Conservation (phyloP, 1,140 invertebrate genomes). For the Akabosia matsudoensis region DNA sequence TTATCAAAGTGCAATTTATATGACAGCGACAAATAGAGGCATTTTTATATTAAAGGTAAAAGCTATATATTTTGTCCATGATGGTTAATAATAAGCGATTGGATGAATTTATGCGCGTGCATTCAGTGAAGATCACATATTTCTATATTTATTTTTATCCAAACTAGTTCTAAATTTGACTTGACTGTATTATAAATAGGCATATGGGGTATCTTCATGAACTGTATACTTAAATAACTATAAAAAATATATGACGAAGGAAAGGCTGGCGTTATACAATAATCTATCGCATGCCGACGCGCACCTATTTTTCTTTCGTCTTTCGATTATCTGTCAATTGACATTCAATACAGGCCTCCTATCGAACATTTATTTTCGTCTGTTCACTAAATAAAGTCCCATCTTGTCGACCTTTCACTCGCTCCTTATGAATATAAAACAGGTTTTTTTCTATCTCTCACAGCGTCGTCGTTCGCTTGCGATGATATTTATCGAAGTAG, state of each 20-base stretch:
- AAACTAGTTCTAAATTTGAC: no score
- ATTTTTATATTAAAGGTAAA: no score
- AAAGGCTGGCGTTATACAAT: background rate
- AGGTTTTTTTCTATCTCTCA: conserved; percentile 8
- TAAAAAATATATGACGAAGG: background rate
- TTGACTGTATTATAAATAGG: no score
- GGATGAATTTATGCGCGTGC: no score
- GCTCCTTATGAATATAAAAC: conserved; percentile 10
- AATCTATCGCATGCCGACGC: background rate
- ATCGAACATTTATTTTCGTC: conserved; percentile 32
- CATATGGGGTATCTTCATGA: no score
- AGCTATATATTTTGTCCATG: no score
- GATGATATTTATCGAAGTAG: background rate
- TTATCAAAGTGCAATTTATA: background rate
- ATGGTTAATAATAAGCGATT: no score
- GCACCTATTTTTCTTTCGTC: background rate
- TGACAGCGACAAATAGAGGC: background rate
- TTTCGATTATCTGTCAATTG: conserved; percentile 27
- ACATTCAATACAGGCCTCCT: conserved; percentile 33
- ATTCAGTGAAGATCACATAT: no score
- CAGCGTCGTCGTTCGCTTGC: no score
- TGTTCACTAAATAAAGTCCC: conserved; percentile 19
- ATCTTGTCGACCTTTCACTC: conserved; percentile 21
- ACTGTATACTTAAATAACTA: no score
- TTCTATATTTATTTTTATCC: no score